These are phyloP conservation scores for Axea sp. DNA, from an alignment of 2,888 invertebrate species.

Conservation along the genomic window DNA sequence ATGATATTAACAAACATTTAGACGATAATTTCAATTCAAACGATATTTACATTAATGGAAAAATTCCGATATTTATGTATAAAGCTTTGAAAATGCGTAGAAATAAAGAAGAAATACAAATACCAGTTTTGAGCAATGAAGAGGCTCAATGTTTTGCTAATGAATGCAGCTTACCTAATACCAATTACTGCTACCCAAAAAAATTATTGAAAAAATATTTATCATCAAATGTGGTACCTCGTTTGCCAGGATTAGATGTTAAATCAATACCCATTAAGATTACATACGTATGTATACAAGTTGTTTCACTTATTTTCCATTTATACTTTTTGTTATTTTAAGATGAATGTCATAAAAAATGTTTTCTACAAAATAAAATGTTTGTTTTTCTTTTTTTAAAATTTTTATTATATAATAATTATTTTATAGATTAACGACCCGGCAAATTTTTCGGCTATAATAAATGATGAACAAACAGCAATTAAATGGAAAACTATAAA, in stretches of 20 bases:
- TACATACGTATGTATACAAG: no score
- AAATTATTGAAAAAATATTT: no score
- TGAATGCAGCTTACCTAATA: neutral
- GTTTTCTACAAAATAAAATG: no score
- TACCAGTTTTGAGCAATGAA: conserved; percentile 80
- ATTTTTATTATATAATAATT: no score
- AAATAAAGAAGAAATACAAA: conserved; percentile 73
- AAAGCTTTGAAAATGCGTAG: conserved; percentile 86
- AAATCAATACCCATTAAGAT: no score
- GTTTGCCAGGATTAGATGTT: no score
- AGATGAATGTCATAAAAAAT: no score
- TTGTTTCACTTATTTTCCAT: no score
- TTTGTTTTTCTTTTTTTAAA: no score
- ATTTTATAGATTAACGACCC: conserved; percentile 82
- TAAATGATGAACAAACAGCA: conserved; percentile 80
- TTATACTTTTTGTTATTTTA: no score
- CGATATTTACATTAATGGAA: conserved; percentile 68
- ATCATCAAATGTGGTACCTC: no score
- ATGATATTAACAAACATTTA: neutral
- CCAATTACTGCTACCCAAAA: no score
- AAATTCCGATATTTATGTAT: conserved; percentile 78
- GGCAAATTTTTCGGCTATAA: conserved; percentile 86
- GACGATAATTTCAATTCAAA: neutral
- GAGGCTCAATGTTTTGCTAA: conserved; percentile 59
- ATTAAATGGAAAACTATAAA: conserved; percentile 76